Conservation (phyloP, 2,888 invertebrate species). For the Oligia strigilis region DNA sequence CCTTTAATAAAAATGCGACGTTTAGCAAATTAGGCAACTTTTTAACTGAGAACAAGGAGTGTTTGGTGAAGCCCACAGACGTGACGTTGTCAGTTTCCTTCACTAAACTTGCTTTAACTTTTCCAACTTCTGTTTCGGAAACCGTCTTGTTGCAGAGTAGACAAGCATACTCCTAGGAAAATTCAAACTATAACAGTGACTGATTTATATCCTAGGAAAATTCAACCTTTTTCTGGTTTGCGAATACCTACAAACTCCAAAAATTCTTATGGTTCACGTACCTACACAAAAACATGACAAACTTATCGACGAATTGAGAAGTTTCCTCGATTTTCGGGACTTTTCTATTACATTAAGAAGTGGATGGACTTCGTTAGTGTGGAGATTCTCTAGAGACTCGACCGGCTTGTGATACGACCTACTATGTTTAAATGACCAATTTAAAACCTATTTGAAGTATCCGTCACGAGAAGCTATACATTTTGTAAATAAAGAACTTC, state of each 20-base stretch:
- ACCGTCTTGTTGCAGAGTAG: not conserved
- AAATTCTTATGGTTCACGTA: not conserved
- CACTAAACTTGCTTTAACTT: conserved; percentile 22
- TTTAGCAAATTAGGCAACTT: not conserved
- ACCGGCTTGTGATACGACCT: not conserved
- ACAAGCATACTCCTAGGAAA: not conserved
- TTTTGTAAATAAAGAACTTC: too few species aligned
- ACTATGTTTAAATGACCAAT: not conserved
- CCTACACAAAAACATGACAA: not conserved
- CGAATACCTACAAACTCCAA: not conserved
- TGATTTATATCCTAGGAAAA: not conserved
- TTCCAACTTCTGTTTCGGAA: conserved; percentile 5
- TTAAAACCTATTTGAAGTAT: not conserved
- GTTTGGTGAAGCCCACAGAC: not conserved
- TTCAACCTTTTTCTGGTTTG: not conserved
- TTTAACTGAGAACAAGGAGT: not conserved
- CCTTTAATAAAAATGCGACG: not conserved
- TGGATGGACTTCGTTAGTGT: conserved; percentile 27
- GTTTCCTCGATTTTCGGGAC: conserved; percentile 7
- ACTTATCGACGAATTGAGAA: not conserved
- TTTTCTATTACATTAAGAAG: conserved; percentile 13
- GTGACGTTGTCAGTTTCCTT: conserved; percentile 8
- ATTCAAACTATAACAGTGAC: not conserved
- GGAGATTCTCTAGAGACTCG: conserved; percentile 20
- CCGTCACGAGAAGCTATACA: too few species aligned